Evolutionary conservation across 2,113 vertebrate genomes (phyloP).

Genomic region (Balaeniceps rex): DNA sequence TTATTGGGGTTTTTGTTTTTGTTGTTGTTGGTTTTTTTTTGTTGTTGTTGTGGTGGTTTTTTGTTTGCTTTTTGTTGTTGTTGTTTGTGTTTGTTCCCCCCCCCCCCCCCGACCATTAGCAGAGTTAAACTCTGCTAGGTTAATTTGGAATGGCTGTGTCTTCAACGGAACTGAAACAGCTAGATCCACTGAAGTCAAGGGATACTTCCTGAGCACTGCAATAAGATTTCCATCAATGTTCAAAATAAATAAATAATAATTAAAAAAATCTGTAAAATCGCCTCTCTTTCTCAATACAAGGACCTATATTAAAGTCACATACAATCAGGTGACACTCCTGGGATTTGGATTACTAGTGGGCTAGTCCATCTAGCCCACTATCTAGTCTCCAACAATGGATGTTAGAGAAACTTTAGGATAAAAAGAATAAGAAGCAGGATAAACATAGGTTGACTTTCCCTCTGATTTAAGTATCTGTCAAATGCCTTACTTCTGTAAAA

Average conservation of each 20-base stretch:
- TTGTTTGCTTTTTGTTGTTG: neutral
- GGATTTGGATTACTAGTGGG: neutral
- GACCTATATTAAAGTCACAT: neutral
- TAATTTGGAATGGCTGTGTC: neutral
- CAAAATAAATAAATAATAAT: neutral
- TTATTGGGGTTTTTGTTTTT: accelerated
- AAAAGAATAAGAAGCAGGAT: neutral
- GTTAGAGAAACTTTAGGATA: neutral
- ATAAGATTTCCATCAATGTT: neutral
- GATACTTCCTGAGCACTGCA: neutral
- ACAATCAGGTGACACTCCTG: neutral
- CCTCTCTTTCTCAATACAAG: neutral
- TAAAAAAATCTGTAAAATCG: neutral
- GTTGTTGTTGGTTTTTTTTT: no score
- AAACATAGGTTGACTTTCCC: neutral
- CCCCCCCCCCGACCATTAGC: no score
- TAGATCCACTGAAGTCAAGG: neutral
- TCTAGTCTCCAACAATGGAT: neutral
- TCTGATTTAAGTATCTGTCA: neutral
- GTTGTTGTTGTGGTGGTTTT: no score
- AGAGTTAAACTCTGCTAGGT: neutral
- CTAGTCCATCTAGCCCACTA: neutral
- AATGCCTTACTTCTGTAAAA: neutral
- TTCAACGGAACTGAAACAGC: neutral
- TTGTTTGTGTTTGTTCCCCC: no score